phyloP scores from a whole-genome alignment of 2,797 vertebrate genomes.

The Stomatorhinus walkeri region DNA sequence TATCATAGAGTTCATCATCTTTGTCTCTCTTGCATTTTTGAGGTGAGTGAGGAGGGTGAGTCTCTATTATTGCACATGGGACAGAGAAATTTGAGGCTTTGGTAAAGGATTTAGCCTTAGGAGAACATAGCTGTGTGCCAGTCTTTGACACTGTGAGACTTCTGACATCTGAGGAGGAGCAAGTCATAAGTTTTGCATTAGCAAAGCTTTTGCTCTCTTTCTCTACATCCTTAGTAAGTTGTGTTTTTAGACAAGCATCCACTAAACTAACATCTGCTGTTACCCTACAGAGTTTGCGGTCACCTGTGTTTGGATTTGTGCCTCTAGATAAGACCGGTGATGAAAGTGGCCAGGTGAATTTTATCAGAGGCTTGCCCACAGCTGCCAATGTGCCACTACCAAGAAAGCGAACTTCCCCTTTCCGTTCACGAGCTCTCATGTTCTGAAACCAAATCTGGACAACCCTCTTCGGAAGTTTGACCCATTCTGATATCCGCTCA shows the following conservation, averaged over 20 bases:
- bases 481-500: constrained; percentile 85
- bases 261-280: constrained; percentile 53
- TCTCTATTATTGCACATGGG: constrained; percentile 51
- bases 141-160: constrained; percentile 56
- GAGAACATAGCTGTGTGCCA: constrained; percentile 55
- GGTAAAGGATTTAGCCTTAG: constrained; percentile 63
- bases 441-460: constrained; percentile 97
- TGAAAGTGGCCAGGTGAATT: constrained; percentile 71
- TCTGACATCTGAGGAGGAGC: constrained; percentile 47
- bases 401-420: constrained; percentile 81
- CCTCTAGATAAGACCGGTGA: constrained; percentile 65
- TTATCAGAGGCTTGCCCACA: constrained; percentile 71
- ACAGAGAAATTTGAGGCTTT: constrained; percentile 49
- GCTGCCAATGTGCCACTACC: constrained; percentile 71
- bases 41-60: constrained; percentile 42
- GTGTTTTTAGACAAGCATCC: constrained; percentile 51
- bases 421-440: constrained; percentile 82
- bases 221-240: constrained; percentile 39
- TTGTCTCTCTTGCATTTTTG: constrained; percentile 45
- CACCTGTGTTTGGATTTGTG: constrained; percentile 44
- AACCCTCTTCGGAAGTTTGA: constrained; percentile 86
- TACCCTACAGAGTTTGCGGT: constrained; percentile 32
- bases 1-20: constrained; percentile 55
- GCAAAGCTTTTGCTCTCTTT: constrained; percentile 52
- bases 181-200: constrained; percentile 55